These are phyloP conservation scores for Tubiluchus corallicola DNA, from an alignment of 2,888 invertebrate genomes.

Conservation along the genomic window DNA sequence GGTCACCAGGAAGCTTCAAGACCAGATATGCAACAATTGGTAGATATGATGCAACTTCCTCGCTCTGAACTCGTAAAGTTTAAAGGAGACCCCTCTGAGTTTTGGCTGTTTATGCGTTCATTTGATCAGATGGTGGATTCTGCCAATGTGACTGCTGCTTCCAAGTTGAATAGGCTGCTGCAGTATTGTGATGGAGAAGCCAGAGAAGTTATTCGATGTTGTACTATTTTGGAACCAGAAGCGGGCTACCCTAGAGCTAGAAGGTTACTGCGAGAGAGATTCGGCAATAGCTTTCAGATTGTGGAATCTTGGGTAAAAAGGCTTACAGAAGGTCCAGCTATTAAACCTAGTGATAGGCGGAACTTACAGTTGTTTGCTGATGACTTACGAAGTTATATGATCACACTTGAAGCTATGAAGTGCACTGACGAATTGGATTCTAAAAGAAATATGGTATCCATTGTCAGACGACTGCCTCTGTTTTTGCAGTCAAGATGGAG, in stretches of 20 bases:
- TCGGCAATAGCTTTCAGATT: neutral
- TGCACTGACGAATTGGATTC: neutral
- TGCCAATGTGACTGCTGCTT: neutral
- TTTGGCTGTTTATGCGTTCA: neutral
- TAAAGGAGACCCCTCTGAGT: neutral
- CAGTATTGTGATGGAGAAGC: neutral
- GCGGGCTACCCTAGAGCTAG: neutral
- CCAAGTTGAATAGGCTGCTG: neutral
- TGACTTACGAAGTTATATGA: neutral
- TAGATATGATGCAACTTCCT: neutral
- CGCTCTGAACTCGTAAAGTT: neutral
- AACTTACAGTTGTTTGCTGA: neutral
- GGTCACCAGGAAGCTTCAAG: too few species aligned
- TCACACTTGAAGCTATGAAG: neutral
- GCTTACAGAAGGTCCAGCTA: neutral
- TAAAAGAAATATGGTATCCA: neutral
- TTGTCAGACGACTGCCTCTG: neutral
- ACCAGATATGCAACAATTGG: too few species aligned
- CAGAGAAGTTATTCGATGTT: neutral
- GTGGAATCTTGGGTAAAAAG: neutral
- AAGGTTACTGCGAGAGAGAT: neutral
- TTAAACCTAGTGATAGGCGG: neutral
- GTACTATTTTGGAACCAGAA: neutral
- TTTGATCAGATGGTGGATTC: neutral
- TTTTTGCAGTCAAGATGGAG: slow-evolving; percentile 2